A percentile compares a stretch with the other conserved stretches of the same genome.
These are phyloP conservation scores for Oreochromis mossambicus DNA, from an alignment of 2,797 vertebrate genomes.

Conservation along the genomic window DNA sequence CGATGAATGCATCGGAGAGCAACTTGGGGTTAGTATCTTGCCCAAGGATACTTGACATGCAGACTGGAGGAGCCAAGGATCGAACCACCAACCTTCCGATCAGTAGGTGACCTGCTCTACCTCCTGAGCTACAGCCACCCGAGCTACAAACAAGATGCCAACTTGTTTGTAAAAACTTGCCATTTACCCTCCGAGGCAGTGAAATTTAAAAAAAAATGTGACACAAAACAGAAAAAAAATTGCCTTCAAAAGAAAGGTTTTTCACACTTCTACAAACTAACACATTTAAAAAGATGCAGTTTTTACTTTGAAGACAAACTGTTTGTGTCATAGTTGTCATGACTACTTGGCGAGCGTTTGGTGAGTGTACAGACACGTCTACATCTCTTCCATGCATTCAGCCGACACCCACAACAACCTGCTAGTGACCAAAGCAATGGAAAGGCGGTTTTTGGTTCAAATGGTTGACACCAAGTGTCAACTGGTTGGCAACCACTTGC, in stretches of 20 bases:
- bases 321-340: neutral
- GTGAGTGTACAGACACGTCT: neutral
- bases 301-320: neutral
- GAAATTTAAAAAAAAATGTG: neutral
- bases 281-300: neutral
- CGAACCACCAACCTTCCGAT: too few relatives aligned
- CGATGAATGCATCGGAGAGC: too few relatives aligned
- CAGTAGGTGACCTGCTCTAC: too few relatives aligned
- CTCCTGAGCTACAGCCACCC: too few relatives aligned
- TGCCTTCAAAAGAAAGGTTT: neutral
- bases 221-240: neutral
- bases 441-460: too few relatives aligned
- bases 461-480: neutral
- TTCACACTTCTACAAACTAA: neutral
- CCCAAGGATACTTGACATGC: too few relatives aligned
- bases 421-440: too few relatives aligned
- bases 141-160: too few relatives aligned
- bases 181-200: neutral
- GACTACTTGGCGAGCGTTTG: neutral
- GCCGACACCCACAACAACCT: too few relatives aligned
- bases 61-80: too few relatives aligned
- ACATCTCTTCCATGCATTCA: neutral
- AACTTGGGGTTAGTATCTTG: too few relatives aligned
- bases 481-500: neutral
- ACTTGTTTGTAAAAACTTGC: neutral